Evolutionary conservation across 1,140 invertebrate species (phyloP).

Genomic region (Aphaenogaster ashmeadi): DNA sequence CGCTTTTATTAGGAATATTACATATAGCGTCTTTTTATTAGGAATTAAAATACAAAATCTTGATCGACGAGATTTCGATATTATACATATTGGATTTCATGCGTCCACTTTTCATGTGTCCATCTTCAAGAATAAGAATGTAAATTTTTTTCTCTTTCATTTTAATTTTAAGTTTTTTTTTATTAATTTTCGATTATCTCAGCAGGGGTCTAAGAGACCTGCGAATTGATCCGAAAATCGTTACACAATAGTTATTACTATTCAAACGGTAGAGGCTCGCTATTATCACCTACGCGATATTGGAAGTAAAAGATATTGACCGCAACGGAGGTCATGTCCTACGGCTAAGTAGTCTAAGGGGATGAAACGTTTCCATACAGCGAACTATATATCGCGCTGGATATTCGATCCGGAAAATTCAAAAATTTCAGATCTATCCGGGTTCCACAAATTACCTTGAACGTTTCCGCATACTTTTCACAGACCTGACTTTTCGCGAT

Average conservation of each 20-base stretch:
- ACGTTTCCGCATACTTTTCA: neutral
- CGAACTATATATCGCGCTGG: neutral
- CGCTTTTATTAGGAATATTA: neutral
- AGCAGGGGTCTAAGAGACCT: neutral
- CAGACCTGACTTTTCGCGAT: conserved; percentile 1
- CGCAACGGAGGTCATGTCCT: conserved; percentile 46
- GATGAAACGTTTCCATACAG: neutral
- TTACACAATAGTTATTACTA: neutral
- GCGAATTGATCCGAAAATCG: neutral
- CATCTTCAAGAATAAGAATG: neutral
- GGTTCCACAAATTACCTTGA: neutral
- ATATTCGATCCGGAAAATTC: neutral
- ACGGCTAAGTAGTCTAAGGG: conserved; percentile 19
- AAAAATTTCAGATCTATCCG: neutral
- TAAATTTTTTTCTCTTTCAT: neutral
- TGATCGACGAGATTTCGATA: neutral
- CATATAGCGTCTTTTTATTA: neutral
- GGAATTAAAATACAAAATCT: neutral
- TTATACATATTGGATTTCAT: neutral
- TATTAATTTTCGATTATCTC: neutral
- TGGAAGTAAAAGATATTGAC: conserved; percentile 42
- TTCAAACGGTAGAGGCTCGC: neutral
- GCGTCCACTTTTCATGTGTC: neutral
- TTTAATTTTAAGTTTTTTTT: conserved; percentile 14
- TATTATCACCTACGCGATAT: conserved; percentile 25